Base-by-base conservation (phyloP, 2,888 invertebrate genomes). In the Ecdyonurus torrentis region DNA sequence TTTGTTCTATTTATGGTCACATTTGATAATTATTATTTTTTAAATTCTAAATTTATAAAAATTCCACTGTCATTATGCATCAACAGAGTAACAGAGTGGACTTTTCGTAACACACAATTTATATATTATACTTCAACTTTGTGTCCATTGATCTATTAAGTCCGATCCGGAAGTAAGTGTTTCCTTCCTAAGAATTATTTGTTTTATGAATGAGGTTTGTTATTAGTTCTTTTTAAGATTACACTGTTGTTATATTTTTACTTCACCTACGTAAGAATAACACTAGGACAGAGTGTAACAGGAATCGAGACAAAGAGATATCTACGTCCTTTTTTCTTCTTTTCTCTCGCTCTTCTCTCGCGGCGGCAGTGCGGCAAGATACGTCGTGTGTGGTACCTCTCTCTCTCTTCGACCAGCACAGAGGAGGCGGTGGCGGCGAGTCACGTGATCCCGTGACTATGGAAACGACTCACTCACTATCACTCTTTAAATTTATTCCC, bases 381-480 rank as follows among this genome's bases (percentile, higher is more conserved):
- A 10, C 55, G n/a, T 55, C 55, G 55, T 55, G 55, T 55, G 55
- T 55, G 55, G 55, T 55, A 55, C n/a, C 7, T 37, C 5, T 15
- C 15, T 15, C 5, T 15, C 15, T 15, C 37, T 5, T 37, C 37
- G 37, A 15, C 37, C 37, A 15, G n/a, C n/a, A 55, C 5, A 55
- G 55, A 55, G 55, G 22, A 55, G n/a, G 22, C 7, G 50, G 18
- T 10, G 18, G 18, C 10, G 18, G 50, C 7, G 50, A 55, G 55
- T 55, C 55, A 55, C 55, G 55, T 55, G 55, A 55, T 37, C 37
- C 37, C 37, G 37, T n/a, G 55, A 55, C 55, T 55, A 55, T 55
- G 55, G 22, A 55, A 55, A 55, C 55, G 55, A 20, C 55, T 55
- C 22, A 55, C 55, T 55, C 55, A 55, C 55, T 55, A 55, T 55